Evolutionary conservation across 2,113 vertebrate species (phyloP).

Genomic region (Miniopterus natalensis): DNA sequence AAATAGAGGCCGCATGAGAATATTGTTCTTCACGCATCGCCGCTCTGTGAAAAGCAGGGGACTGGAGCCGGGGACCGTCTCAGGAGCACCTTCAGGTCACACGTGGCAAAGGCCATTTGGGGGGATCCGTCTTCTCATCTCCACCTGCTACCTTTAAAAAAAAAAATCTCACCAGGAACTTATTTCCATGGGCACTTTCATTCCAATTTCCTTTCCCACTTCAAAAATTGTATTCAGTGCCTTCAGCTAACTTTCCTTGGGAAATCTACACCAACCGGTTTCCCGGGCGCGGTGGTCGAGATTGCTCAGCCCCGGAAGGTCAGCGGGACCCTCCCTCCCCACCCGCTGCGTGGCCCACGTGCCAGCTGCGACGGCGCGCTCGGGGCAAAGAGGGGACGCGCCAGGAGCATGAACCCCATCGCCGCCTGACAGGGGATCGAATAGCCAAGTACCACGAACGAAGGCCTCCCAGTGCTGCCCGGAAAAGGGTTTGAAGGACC

Average conservation of each 20-base stretch:
- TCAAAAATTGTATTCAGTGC: background rate
- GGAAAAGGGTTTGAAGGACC: too few species aligned
- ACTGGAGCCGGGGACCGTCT: background rate
- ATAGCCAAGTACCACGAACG: accelerated
- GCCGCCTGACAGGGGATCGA: accelerated
- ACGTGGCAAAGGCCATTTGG: accelerated
- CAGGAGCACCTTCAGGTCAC: background rate
- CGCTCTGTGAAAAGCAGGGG: accelerated
- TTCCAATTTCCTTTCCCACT: background rate
- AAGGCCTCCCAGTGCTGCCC: accelerated
- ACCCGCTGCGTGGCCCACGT: accelerated
- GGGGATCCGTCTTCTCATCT: accelerated
- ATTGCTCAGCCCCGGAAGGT: accelerated
- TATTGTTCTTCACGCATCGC: too few species aligned
- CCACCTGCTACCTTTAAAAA: background rate
- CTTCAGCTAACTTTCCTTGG: background rate
- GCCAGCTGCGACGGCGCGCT: accelerated
- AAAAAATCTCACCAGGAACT: background rate
- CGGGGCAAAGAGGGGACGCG: accelerated
- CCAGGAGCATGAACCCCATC: background rate
- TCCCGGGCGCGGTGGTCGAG: background rate
- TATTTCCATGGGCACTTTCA: background rate
- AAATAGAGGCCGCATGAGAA: accelerated
- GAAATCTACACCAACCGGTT: background rate
- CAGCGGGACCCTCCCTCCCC: accelerated